phyloP scores from a whole-genome alignment of 2,888 invertebrate genomes.

The Ariolimax columbianus region DNA sequence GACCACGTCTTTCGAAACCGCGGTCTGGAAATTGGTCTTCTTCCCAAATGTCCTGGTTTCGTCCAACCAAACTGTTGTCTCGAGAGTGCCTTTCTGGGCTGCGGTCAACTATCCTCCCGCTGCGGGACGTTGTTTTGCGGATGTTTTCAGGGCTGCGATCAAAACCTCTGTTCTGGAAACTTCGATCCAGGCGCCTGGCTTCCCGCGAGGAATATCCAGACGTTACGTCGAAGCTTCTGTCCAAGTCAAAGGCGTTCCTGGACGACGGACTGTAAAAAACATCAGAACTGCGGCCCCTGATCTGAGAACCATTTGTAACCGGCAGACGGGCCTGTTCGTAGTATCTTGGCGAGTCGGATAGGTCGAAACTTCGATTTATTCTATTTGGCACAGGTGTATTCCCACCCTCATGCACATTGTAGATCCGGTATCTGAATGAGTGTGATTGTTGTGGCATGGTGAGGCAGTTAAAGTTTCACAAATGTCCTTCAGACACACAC shows the following conservation, averaged over 20 bases:
- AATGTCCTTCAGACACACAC: background rate
- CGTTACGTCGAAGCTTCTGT: constrained; percentile 15
- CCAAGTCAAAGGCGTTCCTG: background rate
- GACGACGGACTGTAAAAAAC: background rate
- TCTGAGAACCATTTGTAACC: background rate
- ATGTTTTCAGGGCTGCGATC: background rate
- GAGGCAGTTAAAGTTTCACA: background rate
- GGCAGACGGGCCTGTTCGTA: background rate
- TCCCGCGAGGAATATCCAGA: constrained; percentile 2
- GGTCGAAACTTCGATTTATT: constrained; percentile 44
- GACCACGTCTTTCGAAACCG: background rate
- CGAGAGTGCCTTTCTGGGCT: constrained; percentile 22
- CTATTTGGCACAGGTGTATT: background rate
- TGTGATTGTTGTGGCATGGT: constrained; percentile 31
- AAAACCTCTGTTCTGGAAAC: background rate
- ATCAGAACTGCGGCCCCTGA: constrained; percentile 9
- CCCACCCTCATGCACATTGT: constrained; percentile 35
- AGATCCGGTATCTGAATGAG: constrained; percentile 48
- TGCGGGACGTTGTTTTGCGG: constrained; percentile 28
- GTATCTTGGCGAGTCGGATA: constrained; percentile 31
- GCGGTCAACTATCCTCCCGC: constrained; percentile 29
- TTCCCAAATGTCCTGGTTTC: background rate
- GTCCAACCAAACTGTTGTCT: background rate
- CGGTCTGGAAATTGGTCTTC: background rate
- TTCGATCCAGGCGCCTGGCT: constrained; percentile 5